Evolutionary conservation across 1,140 invertebrate species (phyloP).

Genomic region (Dreissena rostriformis): DNA sequence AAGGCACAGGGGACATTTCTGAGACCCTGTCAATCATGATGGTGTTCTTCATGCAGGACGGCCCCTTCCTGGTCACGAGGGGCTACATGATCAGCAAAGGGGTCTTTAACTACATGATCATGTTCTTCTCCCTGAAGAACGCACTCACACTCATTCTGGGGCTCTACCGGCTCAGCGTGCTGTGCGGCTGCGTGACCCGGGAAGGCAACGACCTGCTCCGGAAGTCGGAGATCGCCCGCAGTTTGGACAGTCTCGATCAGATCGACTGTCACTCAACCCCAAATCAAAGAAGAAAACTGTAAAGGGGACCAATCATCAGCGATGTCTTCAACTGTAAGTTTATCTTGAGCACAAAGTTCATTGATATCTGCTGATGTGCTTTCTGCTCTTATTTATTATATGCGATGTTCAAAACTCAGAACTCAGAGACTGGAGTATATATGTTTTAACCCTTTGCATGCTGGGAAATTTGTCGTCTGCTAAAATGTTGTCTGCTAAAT

Average conservation of each 20-base stretch:
- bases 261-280: neutral
- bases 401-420: too few relatives aligned
- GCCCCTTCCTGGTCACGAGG: slow-evolving; percentile 35
- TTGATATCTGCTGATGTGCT: too few relatives aligned
- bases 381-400: too few relatives aligned
- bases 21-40: slow-evolving; percentile 44
- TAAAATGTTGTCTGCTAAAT: too few relatives aligned
- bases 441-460: too few relatives aligned
- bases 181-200: slow-evolving; percentile 23
- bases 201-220: slow-evolving; percentile 46
- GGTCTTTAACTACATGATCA: slow-evolving; percentile 37
- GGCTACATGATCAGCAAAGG: neutral
- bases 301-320: too few relatives aligned
- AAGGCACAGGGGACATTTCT: slow-evolving; percentile 2
- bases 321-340: too few relatives aligned
- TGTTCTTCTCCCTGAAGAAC: slow-evolving; percentile 49
- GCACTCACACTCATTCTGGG: slow-evolving; percentile 42
- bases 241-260: slow-evolving; percentile 28
- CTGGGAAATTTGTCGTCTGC: too few relatives aligned
- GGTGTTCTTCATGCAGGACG: slow-evolving; percentile 56
- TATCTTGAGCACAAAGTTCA: too few relatives aligned
- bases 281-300: neutral
- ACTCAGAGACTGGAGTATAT: too few relatives aligned
- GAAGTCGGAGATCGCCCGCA: slow-evolving; percentile 34
- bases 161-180: slow-evolving; percentile 34